Evolutionary conservation across 2,113 vertebrate genomes (phyloP).

Genomic region (Syrrhaptes paradoxus): DNA sequence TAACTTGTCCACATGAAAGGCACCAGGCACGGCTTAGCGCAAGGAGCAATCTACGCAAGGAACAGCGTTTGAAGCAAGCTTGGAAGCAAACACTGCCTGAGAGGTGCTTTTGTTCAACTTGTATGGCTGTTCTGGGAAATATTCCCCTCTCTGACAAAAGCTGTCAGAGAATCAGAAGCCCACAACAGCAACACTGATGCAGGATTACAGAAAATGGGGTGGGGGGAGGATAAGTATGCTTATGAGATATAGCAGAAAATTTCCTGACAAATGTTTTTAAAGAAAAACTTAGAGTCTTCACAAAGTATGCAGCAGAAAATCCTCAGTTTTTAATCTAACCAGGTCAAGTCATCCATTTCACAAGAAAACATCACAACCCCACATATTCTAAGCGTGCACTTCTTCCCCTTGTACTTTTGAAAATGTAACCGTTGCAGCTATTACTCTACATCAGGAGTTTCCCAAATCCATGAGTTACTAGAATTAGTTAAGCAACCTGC

Average conservation of each 20-base stretch:
- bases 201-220: background rate
- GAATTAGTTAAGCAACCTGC: background rate
- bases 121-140: background rate
- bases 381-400: background rate
- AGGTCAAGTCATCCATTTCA: background rate
- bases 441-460: background rate
- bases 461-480: background rate
- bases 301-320: background rate
- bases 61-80: background rate
- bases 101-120: background rate
- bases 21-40: background rate
- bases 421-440: background rate
- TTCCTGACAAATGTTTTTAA: background rate
- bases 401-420: background rate
- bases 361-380: background rate
- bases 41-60: background rate
- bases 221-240: background rate
- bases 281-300: background rate
- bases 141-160: background rate
- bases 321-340: background rate
- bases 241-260: background rate
- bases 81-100: background rate
- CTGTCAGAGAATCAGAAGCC: background rate
- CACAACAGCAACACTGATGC: background rate
- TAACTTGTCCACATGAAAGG: background rate